Base-by-base conservation (phyloP, 35 echinoderm and acorn worm genomes). In the Holothuria glaberrima region DNA sequence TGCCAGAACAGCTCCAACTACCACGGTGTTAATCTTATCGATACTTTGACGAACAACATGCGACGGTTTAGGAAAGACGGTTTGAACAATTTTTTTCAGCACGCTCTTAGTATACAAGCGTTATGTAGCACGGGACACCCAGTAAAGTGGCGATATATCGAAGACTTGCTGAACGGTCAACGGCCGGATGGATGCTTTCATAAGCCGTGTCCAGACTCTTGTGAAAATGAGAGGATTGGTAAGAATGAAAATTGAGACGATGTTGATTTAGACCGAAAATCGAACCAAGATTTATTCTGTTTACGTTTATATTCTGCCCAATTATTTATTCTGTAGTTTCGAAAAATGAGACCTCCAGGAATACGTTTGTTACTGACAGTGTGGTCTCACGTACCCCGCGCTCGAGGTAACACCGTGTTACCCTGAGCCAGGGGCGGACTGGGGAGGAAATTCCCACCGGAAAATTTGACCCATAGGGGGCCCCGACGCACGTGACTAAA, bases 141-240 rank as follows among this genome's bases (percentile, higher is more conserved):
- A 6, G 24, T 87, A 1, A 87, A 70, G 44, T 69, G 85, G 85
- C 60, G 9, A 22, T 86, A 36, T 66, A 45, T 86, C 18, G 83
- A 86, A 86, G 83, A 86, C 18, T 68, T 86, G 32, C 67, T 86
- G 58, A 20, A 36, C 16, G 31, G 83, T 65, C 83, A 86, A 54
- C 59, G 48, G 18, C 48, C 59, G 36, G 83, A 86, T 27, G 83
- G 83, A 31, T 86, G 83, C 63, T 86, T 66, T 59, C 83, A 66
- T 45, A 86, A 54, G 34, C 59, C 58, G 28, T 86, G 83, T 44
- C 14, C 35, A 28, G 30, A 18, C 19, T 14, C 59, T 20, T 63
- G 83, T 66, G 18, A n/a, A 18, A 86, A 54, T 45, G 83, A 66
- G 67, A 86, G 58, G 31, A 86, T 86, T 46, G 83, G 83, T 86